Evolutionary conservation across 2,113 vertebrate genomes (phyloP).

Genomic region (Salvelinus fontinalis): DNA sequence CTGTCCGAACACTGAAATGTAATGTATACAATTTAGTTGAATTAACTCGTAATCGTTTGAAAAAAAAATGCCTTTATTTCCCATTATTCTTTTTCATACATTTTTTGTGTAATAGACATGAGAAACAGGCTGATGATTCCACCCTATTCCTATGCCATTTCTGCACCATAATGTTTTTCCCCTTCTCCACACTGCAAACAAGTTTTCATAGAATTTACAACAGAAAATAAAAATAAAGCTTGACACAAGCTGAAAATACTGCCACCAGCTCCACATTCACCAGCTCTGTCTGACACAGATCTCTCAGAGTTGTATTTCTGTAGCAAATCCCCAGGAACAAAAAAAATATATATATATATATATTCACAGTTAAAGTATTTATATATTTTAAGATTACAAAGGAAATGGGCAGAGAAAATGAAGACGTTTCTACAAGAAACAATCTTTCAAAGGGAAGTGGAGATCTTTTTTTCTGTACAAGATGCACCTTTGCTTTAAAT

Average conservation of each 20-base stretch:
- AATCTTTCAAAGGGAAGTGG: constrained; percentile 90
- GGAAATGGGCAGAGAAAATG: constrained; percentile 78
- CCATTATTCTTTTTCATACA: constrained; percentile 67
- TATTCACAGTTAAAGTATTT: constrained; percentile 90
- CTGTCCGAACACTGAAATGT: neutral
- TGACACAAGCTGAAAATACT: constrained; percentile 98
- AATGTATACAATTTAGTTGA: neutral
- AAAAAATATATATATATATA: constrained; percentile 87
- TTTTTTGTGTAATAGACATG: constrained; percentile 80
- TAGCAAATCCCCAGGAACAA: constrained; percentile 82
- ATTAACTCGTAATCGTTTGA: constrained; percentile 5
- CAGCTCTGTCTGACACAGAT: constrained; percentile 46
- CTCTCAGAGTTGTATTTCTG: constrained; percentile 57
- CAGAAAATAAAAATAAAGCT: constrained; percentile 96
- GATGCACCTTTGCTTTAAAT: constrained; percentile 76
- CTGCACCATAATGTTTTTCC: constrained; percentile 53
- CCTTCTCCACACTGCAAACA: constrained; percentile 75
- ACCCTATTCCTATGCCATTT: constrained; percentile 62
- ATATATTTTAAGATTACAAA: constrained; percentile 90
- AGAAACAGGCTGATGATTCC: constrained; percentile 59
- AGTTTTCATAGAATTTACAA: constrained; percentile 88
- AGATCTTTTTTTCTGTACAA: constrained; percentile 81
- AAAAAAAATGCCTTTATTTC: constrained; percentile 80
- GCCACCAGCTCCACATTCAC: constrained; percentile 78
- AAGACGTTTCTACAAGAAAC: constrained; percentile 99